A percentile compares a stretch with the other conserved stretches of the same genome.
Conservation (phyloP, 1,140 invertebrate species). For the Drosophila tristis region DNA sequence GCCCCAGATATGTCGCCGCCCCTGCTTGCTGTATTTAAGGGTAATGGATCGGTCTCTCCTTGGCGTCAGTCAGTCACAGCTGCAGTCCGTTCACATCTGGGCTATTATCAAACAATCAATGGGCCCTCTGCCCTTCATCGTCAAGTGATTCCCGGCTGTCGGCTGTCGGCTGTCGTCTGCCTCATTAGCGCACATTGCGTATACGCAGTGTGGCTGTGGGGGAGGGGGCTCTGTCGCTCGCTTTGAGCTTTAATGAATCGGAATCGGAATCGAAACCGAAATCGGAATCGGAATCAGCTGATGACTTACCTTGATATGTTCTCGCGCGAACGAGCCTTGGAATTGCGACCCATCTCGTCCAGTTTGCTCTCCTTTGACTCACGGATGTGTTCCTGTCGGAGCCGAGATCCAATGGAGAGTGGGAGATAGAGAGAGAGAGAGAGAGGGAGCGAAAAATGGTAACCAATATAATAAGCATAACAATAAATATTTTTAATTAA, state of each 20-base stretch:
- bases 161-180: not conserved
- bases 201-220: constrained; percentile 6
- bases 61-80: not conserved
- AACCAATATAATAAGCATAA: constrained; percentile 56
- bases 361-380: constrained; percentile 91
- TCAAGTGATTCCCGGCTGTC: no score
- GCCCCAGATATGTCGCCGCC: no score
- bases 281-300: not conserved
- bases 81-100: not conserved
- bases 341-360: constrained; percentile 87
- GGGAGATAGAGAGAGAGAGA: constrained; percentile 3
- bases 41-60: no score
- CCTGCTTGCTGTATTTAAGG: no score
- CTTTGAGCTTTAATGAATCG: not conserved
- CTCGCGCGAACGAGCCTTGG: constrained; percentile 79
- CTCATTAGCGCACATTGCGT: constrained; percentile 22
- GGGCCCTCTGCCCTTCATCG: no score
- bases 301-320: constrained; percentile 80
- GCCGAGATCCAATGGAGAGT: constrained; percentile 30
- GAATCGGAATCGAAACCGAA: not conserved
- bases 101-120: not conserved
- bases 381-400: constrained; percentile 90
- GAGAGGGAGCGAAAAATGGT: not conserved
- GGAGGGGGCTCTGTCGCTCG: no score
- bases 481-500: constrained; percentile 77